A percentile compares a stretch with the other conserved stretches of the same genome.
Conservation (phyloP, 1,140 invertebrate genomes). For the Drosophila kepulauana region DNA sequence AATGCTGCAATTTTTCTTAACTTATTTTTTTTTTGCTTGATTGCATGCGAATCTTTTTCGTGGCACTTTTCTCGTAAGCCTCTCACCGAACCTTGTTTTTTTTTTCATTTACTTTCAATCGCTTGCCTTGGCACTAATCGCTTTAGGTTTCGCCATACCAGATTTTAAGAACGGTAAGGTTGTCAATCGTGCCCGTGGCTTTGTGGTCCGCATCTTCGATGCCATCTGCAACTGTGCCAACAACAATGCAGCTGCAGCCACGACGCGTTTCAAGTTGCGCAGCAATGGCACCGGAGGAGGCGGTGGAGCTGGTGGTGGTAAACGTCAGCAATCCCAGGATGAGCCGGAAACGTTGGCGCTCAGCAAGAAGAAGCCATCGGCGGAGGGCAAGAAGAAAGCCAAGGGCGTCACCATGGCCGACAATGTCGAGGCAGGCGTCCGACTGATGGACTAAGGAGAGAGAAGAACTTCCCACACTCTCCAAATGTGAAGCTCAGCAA, state of each 20-base stretch:
- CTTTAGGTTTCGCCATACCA: slow-evolving; percentile 84
- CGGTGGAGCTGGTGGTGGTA: slow-evolving; percentile 46
- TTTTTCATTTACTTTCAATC: slow-evolving; percentile 39
- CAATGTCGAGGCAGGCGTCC: slow-evolving; percentile 68
- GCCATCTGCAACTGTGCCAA: slow-evolving; percentile 88
- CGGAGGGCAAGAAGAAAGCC: slow-evolving; percentile 65
- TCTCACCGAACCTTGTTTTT: slow-evolving; percentile 60
- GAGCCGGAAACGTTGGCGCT: slow-evolving; percentile 66
- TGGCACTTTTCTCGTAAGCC: slow-evolving; percentile 53
- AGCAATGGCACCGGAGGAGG: slow-evolving; percentile 56
- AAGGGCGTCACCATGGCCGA: slow-evolving; percentile 74
- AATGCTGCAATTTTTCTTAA: slow-evolving; percentile 6
- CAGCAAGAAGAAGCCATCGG: slow-evolving; percentile 65
- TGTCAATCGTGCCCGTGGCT: slow-evolving; percentile 86
- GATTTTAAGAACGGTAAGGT: slow-evolving; percentile 86
- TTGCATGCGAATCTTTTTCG: slow-evolving; percentile 46
- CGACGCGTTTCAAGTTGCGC: slow-evolving; percentile 76
- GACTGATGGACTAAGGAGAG: slow-evolving; percentile 64
- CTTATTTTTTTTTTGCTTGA: slow-evolving; percentile 27
- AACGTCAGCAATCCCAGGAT: slow-evolving; percentile 63
- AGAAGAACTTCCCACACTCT: background rate
- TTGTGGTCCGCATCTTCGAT: slow-evolving; percentile 87
- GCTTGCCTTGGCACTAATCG: slow-evolving; percentile 58
- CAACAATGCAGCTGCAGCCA: slow-evolving; percentile 86
- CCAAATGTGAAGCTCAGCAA: slow-evolving; percentile 3